Base-by-base conservation (phyloP, 2,888 invertebrate genomes). In the Epirrhoe tristata region DNA sequence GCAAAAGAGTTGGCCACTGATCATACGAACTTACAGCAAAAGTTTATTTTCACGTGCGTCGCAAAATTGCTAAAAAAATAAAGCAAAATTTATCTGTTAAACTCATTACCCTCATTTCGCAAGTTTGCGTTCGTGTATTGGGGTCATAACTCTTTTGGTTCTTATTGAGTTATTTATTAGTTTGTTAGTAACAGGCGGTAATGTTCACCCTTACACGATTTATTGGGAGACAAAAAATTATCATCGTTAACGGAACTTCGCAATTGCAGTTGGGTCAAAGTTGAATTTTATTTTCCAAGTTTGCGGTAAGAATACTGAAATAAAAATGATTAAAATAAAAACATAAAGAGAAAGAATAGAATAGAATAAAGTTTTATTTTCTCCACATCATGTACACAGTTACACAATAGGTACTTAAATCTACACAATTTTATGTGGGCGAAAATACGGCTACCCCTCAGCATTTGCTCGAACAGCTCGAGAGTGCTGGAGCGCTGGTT, bases 151-250 rank as follows among this genome's bases (percentile, higher is more conserved):
- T 90, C 84, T 81, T 72, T 69, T 52, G 63, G 57, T 73, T 76
- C 71, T 82, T 81, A 89, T 88, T 87, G 86, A 87, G 88, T 89
- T 88, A 89, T 90, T 90, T 89, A 89, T 88, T 87, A 79, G 78
- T 82, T 85, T 84, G 85, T 87, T 84, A 79, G 83, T 86, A 83
- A 81, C 78, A 76, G 78, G 71, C 71, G 80, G 80, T 71, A 75
- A 81, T 79, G 82, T 84, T 86, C 80, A 83, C 81, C 77, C 62
- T 71, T 71, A 70, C 61, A 52, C 57, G 64, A 69, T 69, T 69
- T 69, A 69, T 66, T 53, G 63, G 39, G 65, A 66, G 62, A 65
- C 69, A 66, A 66, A 43, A n/a, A 66, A 66, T 58, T 63, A 66
- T 69, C 62, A 56, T 63, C 59, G 59, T 69, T 34, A 62, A 34